These are phyloP conservation scores for Microhierax caerulescens DNA, from an alignment of 2,797 vertebrate species.

Conservation along the genomic window DNA sequence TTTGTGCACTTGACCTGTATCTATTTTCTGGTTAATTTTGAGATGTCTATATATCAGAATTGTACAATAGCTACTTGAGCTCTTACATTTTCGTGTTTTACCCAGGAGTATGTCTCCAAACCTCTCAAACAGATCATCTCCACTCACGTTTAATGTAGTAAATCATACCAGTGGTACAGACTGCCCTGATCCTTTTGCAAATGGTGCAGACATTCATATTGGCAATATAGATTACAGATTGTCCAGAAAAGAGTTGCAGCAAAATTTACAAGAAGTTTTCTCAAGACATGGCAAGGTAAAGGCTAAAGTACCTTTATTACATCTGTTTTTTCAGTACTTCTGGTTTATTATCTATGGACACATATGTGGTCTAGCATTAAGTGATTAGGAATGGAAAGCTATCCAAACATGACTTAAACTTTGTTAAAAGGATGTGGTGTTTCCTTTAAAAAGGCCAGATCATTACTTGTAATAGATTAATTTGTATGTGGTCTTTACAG, in stretches of 20 bases:
- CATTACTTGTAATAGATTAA: background rate
- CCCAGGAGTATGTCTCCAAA: constrained; percentile 87
- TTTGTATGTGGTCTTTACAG: background rate
- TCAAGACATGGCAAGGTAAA: constrained; percentile 89
- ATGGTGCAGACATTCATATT: constrained; percentile 90
- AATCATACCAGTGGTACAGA: constrained; percentile 73
- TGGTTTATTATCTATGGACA: background rate
- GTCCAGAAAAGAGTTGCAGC: constrained; percentile 93
- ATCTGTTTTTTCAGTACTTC: background rate
- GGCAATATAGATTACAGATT: constrained; percentile 95
- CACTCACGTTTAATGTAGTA: constrained; percentile 74
- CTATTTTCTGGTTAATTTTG: background rate
- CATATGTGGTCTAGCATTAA: background rate
- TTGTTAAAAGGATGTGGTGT: background rate
- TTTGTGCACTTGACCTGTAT: background rate
- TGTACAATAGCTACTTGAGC: background rate
- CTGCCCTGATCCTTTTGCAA: constrained; percentile 84
- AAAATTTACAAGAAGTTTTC: constrained; percentile 87
- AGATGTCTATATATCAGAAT: rapidly evolving
- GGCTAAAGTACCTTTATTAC: background rate
- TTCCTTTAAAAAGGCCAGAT: background rate
- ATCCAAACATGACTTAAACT: background rate
- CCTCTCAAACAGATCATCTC: constrained; percentile 88
- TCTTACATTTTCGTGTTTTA: background rate
- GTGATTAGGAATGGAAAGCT: background rate